phyloP scores from a whole-genome alignment of 2,797 vertebrate genomes.

The Pangasius mekongensis region DNA sequence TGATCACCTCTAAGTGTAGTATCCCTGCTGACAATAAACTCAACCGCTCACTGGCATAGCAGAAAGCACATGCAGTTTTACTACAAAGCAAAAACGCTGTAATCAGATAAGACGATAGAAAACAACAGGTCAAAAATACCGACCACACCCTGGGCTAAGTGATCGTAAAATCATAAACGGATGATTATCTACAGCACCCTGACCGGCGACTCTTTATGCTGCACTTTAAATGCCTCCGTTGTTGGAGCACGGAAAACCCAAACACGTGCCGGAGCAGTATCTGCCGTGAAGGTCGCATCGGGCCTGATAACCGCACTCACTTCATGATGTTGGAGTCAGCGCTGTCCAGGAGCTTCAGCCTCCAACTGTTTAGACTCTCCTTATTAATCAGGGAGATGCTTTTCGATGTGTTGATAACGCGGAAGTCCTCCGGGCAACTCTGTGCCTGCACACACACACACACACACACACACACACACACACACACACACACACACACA shows the following conservation, averaged over 20 bases:
- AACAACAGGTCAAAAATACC: not conserved
- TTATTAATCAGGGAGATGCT: slow-evolving; percentile 88
- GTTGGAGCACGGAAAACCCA: not conserved
- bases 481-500: not conserved
- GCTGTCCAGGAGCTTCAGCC: slow-evolving; percentile 87
- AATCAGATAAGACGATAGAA: slow-evolving; percentile 38
- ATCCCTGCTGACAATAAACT: not conserved
- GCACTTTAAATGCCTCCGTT: not conserved
- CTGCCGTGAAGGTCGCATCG: not conserved
- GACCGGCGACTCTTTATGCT: not conserved
- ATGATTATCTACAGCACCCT: not conserved
- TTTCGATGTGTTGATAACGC: slow-evolving; percentile 83
- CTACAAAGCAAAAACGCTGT: not conserved
- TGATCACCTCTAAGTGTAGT: slow-evolving; percentile 5
- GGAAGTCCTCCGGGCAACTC: slow-evolving; percentile 91
- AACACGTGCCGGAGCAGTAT: not conserved
- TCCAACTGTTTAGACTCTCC: slow-evolving; percentile 90
- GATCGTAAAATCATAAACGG: not conserved
- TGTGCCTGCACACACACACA: slow-evolving; percentile 62
- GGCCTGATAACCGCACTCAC: slow-evolving; percentile 73
- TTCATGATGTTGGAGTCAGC: slow-evolving; percentile 87
- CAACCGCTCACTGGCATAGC: not conserved
- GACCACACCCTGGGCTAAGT: not conserved
- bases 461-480: slow-evolving; percentile 27
- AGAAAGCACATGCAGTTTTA: slow-evolving; percentile 33